phyloP scores from a whole-genome alignment of 2,113 vertebrate species.

The Fukomys damarensis region DNA sequence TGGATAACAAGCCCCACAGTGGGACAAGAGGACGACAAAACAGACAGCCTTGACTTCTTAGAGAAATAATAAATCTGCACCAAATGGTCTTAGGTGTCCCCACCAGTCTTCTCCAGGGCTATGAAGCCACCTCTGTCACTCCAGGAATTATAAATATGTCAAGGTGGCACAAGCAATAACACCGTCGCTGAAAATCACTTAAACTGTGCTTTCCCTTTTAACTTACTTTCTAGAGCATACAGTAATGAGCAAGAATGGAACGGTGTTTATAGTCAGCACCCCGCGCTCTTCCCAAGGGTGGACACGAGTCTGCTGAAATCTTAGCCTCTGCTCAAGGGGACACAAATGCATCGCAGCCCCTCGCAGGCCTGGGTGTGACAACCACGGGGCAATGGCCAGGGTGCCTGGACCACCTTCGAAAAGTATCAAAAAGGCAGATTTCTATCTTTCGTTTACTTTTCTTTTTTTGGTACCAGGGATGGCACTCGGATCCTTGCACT shows the following conservation, averaged over 20 bases:
- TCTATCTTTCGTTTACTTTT: too few species aligned
- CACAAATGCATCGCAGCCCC: background rate
- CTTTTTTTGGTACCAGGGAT: too few species aligned
- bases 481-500: too few species aligned
- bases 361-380: background rate
- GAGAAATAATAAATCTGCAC: background rate
- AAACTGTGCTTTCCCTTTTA: background rate
- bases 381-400: background rate
- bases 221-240: background rate
- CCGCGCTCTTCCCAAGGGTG: background rate
- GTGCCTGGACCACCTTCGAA: background rate
- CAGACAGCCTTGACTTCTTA: background rate
- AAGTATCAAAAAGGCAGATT: background rate
- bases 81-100: conserved; percentile 6
- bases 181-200: background rate
- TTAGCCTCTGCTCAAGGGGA: background rate
- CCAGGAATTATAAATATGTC: background rate
- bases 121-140: background rate
- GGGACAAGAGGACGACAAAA: background rate
- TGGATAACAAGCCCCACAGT: background rate
- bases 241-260: background rate
- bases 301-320: background rate
- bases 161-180: background rate
- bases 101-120: background rate
- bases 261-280: background rate